These are phyloP conservation scores for Ceratotherium simum DNA, from an alignment of 2,113 vertebrate species.

Conservation along the genomic window DNA sequence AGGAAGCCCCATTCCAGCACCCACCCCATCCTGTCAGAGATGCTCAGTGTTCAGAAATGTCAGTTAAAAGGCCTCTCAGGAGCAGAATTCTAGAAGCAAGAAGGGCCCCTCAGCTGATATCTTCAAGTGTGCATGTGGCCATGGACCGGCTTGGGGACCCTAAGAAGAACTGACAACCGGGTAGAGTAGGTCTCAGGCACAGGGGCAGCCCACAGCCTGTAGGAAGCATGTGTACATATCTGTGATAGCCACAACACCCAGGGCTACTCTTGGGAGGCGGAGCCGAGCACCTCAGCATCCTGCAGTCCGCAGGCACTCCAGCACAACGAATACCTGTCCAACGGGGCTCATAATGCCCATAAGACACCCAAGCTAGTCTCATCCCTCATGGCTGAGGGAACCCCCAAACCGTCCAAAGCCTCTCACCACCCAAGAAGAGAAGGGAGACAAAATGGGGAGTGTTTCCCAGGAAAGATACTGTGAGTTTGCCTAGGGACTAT, in stretches of 20 bases:
- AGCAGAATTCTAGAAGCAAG: neutral
- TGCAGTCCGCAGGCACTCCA: neutral
- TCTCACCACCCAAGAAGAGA: neutral
- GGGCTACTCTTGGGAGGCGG: neutral
- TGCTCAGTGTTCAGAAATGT: neutral
- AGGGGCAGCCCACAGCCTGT: neutral
- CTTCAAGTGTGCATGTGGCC: neutral
- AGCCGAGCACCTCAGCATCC: neutral
- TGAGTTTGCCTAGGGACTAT: neutral
- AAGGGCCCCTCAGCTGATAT: neutral
- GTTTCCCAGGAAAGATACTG: neutral
- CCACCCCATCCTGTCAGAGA: constrained; percentile 80
- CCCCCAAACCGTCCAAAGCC: neutral
- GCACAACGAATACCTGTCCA: neutral
- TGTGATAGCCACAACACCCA: neutral
- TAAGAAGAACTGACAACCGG: neutral
- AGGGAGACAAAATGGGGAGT: neutral
- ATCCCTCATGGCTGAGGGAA: neutral
- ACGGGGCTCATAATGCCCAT: neutral
- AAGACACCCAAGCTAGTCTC: neutral
- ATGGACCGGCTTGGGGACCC: neutral
- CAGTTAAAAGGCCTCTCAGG: neutral
- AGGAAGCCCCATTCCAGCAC: constrained; percentile 81
- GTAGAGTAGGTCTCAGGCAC: neutral
- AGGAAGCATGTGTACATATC: neutral